phyloP scores from a whole-genome alignment of 2,113 vertebrate species.

The Gopherus evgoodei region DNA sequence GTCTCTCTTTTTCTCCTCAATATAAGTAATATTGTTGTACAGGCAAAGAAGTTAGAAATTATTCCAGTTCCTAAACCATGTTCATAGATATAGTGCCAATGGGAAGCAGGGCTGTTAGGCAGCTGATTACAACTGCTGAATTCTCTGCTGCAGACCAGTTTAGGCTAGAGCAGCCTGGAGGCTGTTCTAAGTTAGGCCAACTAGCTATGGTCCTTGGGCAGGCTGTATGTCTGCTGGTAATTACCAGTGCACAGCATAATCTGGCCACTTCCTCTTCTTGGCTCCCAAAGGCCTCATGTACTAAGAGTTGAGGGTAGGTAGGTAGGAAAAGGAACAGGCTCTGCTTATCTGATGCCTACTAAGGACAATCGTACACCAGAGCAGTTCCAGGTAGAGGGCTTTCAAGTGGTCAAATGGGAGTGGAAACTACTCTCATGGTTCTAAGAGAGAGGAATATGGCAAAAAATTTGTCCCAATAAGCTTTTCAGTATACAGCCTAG shows the following conservation, averaged over 20 bases:
- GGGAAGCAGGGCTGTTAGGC: background rate
- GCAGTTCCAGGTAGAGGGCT: background rate
- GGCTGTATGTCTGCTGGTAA: background rate
- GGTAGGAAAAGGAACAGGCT: background rate
- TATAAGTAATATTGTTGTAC: background rate
- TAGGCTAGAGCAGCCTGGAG: background rate
- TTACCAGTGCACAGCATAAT: background rate
- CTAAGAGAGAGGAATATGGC: constrained; percentile 10
- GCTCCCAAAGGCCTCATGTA: background rate
- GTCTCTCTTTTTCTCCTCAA: background rate
- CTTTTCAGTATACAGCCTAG: constrained; percentile 42
- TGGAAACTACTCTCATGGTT: background rate
- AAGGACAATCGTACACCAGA: background rate
- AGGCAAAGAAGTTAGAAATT: background rate
- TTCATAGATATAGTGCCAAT: background rate
- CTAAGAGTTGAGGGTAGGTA: background rate
- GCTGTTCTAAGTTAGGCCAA: background rate
- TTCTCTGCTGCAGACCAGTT: background rate
- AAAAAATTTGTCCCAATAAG: constrained; percentile 29
- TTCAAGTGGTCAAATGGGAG: background rate
- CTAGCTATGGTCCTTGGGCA: background rate
- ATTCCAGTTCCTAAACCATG: background rate
- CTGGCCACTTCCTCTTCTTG: background rate
- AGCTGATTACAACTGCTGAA: background rate
- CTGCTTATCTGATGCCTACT: background rate